Conservation (phyloP, 2,888 invertebrate species). For the Conops quadrifasciatus region DNA sequence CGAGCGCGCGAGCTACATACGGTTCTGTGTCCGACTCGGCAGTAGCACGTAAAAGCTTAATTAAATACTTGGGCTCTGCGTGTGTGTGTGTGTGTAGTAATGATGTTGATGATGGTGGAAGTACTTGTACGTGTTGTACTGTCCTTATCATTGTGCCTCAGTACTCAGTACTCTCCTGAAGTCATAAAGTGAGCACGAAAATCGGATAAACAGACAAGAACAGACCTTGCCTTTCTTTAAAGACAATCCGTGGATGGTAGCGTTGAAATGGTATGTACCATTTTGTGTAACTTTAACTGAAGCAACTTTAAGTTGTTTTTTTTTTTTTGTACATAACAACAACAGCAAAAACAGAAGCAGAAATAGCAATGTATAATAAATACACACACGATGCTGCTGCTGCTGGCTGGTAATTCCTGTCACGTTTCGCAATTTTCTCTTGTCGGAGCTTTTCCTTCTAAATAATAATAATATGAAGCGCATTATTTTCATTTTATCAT, state of each 20-base stretch:
- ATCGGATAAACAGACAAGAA: conserved; percentile 8
- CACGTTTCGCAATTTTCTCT: conserved; percentile 41
- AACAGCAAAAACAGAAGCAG: background rate
- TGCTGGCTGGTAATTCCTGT: conserved; percentile 28
- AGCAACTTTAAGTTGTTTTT: background rate
- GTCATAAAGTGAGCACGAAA: background rate
- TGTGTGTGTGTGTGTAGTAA: too few relatives aligned
- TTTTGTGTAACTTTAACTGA: too few relatives aligned
- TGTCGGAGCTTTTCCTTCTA: conserved; percentile 31
- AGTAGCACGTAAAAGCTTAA: too few relatives aligned
- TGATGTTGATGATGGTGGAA: too few relatives aligned
- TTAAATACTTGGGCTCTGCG: too few relatives aligned
- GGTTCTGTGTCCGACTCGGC: too few relatives aligned
- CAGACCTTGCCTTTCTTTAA: background rate
- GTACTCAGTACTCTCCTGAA: too few relatives aligned
- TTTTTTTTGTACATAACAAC: background rate
- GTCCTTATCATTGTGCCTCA: too few relatives aligned
- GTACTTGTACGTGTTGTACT: too few relatives aligned
- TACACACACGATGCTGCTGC: background rate
- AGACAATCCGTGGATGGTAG: background rate
- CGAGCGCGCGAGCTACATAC: too few relatives aligned
- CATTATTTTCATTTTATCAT: conserved; percentile 8
- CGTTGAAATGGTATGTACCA: too few relatives aligned
- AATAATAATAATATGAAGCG: conserved; percentile 24
- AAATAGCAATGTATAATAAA: background rate